Evolutionary conservation across 2,113 vertebrate species (phyloP).

Genomic region (Engystomops pustulosus): DNA sequence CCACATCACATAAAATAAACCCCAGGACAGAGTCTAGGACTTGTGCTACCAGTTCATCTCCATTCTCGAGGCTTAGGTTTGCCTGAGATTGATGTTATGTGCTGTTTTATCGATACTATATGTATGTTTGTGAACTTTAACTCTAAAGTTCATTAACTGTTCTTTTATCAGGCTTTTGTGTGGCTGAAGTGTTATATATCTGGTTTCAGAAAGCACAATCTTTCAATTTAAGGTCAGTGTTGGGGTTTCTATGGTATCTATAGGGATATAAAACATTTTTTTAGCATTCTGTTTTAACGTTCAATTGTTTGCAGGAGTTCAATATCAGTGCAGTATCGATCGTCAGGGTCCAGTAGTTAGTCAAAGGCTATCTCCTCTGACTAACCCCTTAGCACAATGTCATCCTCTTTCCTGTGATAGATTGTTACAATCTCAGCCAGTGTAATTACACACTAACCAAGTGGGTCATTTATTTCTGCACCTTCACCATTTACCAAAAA

Average conservation of each 20-base stretch:
- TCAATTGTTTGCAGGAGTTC: constrained; percentile 84
- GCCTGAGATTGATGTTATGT: background rate
- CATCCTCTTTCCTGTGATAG: constrained; percentile 91
- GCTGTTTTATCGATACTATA: background rate
- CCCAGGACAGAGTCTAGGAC: background rate
- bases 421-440: constrained; percentile 95
- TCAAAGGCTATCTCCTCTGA: constrained; percentile 99
- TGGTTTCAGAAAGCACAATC: constrained; percentile 81
- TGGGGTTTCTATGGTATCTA: constrained; percentile 88
- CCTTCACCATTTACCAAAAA: constrained; percentile 97
- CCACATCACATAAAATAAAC: background rate
- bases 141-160: background rate
- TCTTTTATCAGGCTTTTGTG: constrained; percentile 70
- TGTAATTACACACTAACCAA: constrained; percentile 97
- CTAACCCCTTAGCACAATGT: constrained; percentile 93
- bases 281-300: constrained; percentile 78
- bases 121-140: background rate
- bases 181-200: constrained; percentile 68
- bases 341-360: constrained; percentile 92
- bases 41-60: background rate
- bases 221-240: constrained; percentile 87
- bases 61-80: too few relatives aligned
- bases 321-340: constrained; percentile 96
- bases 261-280: constrained; percentile 82
- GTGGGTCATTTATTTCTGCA: constrained; percentile 98